Percentiles rank a stretch among this genome's conserved stretches.
These are phyloP conservation scores for Antennarius striatus DNA, from an alignment of 2,113 vertebrate species.

Conservation along the genomic window DNA sequence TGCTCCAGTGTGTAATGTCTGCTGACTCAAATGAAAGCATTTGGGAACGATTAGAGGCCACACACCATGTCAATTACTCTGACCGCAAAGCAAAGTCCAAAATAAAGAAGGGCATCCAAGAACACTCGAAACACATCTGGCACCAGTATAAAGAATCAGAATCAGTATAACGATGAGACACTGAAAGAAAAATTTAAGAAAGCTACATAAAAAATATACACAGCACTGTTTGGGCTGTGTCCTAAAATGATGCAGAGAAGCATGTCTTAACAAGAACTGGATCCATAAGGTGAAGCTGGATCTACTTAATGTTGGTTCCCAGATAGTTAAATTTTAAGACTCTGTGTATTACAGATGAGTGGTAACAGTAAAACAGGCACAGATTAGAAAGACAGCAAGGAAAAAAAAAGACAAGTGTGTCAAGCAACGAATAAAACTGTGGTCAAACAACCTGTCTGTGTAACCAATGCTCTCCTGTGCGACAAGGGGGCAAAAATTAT, in stretches of 20 bases:
- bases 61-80: slow-evolving; percentile 47
- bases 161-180: not conserved
- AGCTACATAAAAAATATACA: slow-evolving; percentile 16
- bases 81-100: slow-evolving; percentile 38
- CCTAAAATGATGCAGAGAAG: slow-evolving; percentile 18
- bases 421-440: not conserved
- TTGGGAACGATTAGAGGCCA: slow-evolving; percentile 57
- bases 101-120: slow-evolving; percentile 28
- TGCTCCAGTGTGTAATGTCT: not conserved
- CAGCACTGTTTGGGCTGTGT: slow-evolving; percentile 1
- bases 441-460: slow-evolving; percentile 14
- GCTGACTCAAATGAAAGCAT: slow-evolving; percentile 27
- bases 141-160: slow-evolving; percentile 10
- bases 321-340: slow-evolving; percentile 27
- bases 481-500: slow-evolving; percentile 4
- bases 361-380: slow-evolving; percentile 24
- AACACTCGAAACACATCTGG: slow-evolving; percentile 51
- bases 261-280: slow-evolving; percentile 10
- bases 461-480: slow-evolving; percentile 21
- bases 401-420: slow-evolving; percentile 17
- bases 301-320: slow-evolving; percentile 20
- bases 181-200: slow-evolving; percentile 21
- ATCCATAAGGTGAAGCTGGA: slow-evolving; percentile 18
- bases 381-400: slow-evolving; percentile 2
- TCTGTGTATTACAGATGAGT: slow-evolving; percentile 23